Evolutionary conservation across 2,797 vertebrate species (phyloP).

Genomic region (Okamejei kenojei): DNA sequence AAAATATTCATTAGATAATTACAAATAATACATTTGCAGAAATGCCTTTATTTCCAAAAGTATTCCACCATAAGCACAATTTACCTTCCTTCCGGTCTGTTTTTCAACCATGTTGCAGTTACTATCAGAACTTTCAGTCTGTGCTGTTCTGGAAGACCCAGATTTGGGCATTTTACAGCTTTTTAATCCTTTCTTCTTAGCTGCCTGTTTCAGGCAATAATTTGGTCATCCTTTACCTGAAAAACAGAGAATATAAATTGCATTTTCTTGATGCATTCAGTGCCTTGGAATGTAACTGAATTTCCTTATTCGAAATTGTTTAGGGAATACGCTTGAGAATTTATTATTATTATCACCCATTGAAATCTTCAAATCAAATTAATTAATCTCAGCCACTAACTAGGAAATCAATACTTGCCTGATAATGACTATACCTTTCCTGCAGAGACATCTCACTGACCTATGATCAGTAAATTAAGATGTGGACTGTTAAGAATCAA

Average conservation of each 20-base stretch:
- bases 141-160: conserved; percentile 69
- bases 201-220: conserved; percentile 75
- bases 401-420: background rate
- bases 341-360: background rate
- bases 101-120: conserved; percentile 98
- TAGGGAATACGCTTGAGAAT: background rate
- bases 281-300: background rate
- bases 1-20: background rate
- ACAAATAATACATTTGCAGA: background rate
- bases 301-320: background rate
- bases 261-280: background rate
- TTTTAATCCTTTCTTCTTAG: conserved; percentile 54
- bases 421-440: background rate
- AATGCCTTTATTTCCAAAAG: background rate
- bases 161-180: conserved; percentile 96
- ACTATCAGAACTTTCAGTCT: conserved; percentile 76
- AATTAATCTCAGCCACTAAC: background rate
- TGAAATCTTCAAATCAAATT: background rate
- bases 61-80: conserved; percentile 29
- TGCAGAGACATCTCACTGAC: background rate
- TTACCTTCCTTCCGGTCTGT: conserved; percentile 89
- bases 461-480: background rate
- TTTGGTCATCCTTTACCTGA: conserved; percentile 84
- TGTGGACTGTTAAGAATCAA: background rate
- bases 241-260: conserved; percentile 48